Evolutionary conservation across 2,797 vertebrate genomes (phyloP).

Genomic region (Parambassis ranga): DNA sequence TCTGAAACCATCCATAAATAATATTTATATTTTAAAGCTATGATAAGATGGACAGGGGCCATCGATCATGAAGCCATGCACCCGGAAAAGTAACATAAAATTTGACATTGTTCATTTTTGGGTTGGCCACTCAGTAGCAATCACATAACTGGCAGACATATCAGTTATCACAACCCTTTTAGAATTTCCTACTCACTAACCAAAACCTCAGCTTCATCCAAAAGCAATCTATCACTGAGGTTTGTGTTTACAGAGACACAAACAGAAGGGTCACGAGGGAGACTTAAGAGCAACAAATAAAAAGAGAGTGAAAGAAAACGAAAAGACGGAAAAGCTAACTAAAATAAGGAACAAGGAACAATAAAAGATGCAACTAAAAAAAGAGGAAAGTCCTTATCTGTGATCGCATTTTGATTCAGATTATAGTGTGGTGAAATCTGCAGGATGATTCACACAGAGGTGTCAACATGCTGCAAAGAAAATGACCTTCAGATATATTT

Average conservation of each 20-base stretch:
- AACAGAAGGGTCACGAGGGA: background rate
- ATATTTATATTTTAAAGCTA: slow-evolving; percentile 51
- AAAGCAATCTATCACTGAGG: slow-evolving; percentile 20
- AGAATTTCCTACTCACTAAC: slow-evolving; percentile 42
- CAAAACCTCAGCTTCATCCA: slow-evolving; percentile 16
- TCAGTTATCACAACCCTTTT: slow-evolving; percentile 38
- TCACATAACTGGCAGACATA: slow-evolving; percentile 19
- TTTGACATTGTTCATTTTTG: slow-evolving; percentile 15
- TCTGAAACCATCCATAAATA: slow-evolving; percentile 68
- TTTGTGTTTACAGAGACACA: background rate
- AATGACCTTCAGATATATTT: background rate
- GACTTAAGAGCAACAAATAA: background rate
- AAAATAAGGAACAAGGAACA: background rate
- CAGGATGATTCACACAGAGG: no score
- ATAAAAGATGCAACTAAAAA: background rate
- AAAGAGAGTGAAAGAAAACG: background rate
- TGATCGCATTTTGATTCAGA: no score
- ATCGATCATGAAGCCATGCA: slow-evolving; percentile 26
- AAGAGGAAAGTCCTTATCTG: no score
- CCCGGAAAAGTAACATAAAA: slow-evolving; percentile 12
- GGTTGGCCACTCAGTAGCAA: background rate
- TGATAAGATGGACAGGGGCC: slow-evolving; percentile 24
- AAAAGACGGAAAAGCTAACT: no score
- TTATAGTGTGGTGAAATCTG: no score
- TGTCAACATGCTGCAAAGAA: no score